A percentile compares a stretch with the other conserved stretches of the same genome.
Conservation (phyloP, 2,113 vertebrate genomes). For the Onychorhynchus coronatus region DNA sequence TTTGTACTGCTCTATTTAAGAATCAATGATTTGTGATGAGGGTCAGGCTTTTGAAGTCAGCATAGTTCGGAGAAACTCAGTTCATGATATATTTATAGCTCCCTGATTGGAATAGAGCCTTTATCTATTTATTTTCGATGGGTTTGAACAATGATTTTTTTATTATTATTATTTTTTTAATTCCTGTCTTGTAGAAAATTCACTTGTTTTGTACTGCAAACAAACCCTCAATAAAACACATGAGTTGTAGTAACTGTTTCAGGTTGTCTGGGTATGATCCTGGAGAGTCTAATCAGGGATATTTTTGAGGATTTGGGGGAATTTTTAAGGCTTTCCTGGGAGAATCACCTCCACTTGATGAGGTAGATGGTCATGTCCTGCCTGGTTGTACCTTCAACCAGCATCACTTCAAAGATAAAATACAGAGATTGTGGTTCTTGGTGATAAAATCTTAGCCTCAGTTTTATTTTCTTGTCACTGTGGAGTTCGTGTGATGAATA, state of each 20-base stretch:
- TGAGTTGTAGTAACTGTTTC: neutral
- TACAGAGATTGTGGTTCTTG: fast-evolving
- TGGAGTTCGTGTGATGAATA: fast-evolving
- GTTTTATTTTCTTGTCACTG: neutral
- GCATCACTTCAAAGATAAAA: neutral
- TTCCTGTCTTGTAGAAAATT: neutral
- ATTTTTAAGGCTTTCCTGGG: neutral
- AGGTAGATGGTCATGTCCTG: fast-evolving
- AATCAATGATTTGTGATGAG: neutral
- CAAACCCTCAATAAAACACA: constrained; percentile 29
- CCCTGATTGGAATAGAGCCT: neutral
- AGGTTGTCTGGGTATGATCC: neutral
- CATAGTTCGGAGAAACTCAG: neutral
- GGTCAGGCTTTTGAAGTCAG: neutral
- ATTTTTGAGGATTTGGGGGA: fast-evolving
- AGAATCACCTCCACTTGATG: neutral
- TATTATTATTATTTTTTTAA: neutral
- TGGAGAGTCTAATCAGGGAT: neutral
- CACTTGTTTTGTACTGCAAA: constrained; percentile 31
- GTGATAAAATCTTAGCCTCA: neutral
- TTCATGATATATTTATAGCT: neutral
- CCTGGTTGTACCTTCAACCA: too few relatives aligned
- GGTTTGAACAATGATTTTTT: neutral
- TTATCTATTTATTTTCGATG: constrained; percentile 23
- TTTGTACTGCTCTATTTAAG: neutral